phyloP scores from a whole-genome alignment of 2,888 invertebrate genomes.

The Acleris emargana region DNA sequence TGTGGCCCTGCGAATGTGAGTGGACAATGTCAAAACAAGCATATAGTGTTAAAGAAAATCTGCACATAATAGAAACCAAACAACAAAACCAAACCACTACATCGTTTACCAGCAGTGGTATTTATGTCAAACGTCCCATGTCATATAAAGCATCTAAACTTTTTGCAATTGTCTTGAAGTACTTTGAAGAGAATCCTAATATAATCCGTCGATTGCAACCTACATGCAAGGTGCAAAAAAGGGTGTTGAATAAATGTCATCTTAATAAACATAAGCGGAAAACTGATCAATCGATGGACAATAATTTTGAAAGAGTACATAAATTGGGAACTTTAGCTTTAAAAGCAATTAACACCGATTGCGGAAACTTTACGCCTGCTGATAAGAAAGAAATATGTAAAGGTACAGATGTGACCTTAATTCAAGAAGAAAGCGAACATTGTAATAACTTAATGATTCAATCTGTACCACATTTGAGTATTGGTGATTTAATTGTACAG shows the following conservation, averaged over 20 bases:
- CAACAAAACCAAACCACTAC: background rate
- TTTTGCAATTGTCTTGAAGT: slow-evolving; percentile 37
- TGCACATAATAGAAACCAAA: background rate
- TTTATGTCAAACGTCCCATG: background rate
- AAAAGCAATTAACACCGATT: slow-evolving; percentile 4
- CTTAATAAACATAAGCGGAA: slow-evolving; percentile 21
- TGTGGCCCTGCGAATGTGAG: slow-evolving; percentile 33
- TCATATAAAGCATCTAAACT: slow-evolving; percentile 33
- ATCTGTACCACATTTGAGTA: background rate
- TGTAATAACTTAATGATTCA: no score
- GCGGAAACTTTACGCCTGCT: background rate
- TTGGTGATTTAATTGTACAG: background rate
- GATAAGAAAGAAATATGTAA: background rate
- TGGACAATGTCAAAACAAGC: slow-evolving; percentile 36
- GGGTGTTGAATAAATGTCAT: background rate
- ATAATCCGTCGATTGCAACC: slow-evolving; percentile 9
- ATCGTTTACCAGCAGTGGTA: background rate
- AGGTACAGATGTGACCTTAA: no score
- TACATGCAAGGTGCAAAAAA: background rate
- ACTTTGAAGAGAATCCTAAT: slow-evolving; percentile 39
- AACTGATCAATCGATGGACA: background rate
- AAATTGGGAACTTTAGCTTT: slow-evolving; percentile 23
- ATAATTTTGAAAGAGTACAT: slow-evolving; percentile 10
- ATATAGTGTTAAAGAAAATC: slow-evolving; percentile 17
- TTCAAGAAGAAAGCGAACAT: background rate